These are phyloP conservation scores for Gymnothorax reevesii DNA, from an alignment of 2,797 vertebrate species.

Conservation along the genomic window DNA sequence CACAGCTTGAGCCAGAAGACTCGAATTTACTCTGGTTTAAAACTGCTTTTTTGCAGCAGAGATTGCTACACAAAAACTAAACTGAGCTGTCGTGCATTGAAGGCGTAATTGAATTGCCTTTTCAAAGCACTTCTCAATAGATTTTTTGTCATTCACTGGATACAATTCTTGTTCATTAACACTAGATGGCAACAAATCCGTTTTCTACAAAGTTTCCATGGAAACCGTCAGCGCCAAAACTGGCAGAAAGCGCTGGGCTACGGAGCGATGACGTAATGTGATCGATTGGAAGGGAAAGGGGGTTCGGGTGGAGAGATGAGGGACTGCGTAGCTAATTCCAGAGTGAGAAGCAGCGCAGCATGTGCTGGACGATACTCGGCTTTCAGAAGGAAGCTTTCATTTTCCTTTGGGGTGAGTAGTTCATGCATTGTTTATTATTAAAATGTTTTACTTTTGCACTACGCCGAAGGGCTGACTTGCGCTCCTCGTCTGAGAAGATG, in stretches of 20 bases:
- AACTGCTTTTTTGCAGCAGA: not conserved
- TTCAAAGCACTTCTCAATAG: not conserved
- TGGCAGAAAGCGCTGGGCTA: slow-evolving; percentile 48
- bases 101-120: not conserved
- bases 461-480: slow-evolving; percentile 2
- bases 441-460: slow-evolving; percentile 13
- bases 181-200: slow-evolving; percentile 54
- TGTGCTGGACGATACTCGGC: not conserved
- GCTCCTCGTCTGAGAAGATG: not conserved
- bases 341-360: slow-evolving; percentile 21
- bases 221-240: slow-evolving; percentile 71
- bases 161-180: slow-evolving; percentile 25
- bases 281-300: slow-evolving; percentile 55
- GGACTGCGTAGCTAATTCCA: slow-evolving; percentile 47
- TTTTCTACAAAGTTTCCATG: slow-evolving; percentile 65
- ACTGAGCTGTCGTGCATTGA: not conserved
- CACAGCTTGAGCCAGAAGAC: not conserved
- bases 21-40: not conserved
- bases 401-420: slow-evolving; percentile 39
- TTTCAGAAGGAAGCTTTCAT: slow-evolving; percentile 16
- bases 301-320: slow-evolving; percentile 32
- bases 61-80: not conserved
- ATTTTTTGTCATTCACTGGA: not conserved
- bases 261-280: slow-evolving; percentile 70
- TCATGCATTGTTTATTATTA: slow-evolving; percentile 16